A percentile compares a stretch with the other conserved stretches of the same genome.
These are phyloP conservation scores for Pluvianellus socialis DNA, from an alignment of 2,113 vertebrate genomes.

Conservation along the genomic window DNA sequence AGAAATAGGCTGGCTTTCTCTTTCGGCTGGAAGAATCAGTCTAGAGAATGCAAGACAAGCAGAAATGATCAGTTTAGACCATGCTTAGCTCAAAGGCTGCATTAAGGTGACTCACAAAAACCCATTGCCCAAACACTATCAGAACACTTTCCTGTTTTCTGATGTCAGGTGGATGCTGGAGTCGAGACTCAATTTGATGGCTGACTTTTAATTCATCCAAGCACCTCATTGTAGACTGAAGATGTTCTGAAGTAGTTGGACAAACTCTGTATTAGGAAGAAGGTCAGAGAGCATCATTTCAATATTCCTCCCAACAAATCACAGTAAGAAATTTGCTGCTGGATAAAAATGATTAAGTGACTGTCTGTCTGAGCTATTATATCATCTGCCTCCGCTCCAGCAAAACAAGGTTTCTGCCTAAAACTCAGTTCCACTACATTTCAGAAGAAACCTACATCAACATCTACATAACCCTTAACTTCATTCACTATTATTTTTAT, in stretches of 20 bases:
- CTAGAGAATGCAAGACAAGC: neutral
- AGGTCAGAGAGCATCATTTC: neutral
- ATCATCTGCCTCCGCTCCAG: neutral
- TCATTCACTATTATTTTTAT: neutral
- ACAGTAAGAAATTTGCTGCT: neutral
- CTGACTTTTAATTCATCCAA: neutral
- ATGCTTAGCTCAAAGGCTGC: neutral
- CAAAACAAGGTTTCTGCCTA: neutral
- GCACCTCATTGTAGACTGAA: neutral
- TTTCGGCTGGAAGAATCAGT: neutral
- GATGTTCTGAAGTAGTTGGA: neutral
- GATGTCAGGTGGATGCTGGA: neutral
- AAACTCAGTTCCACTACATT: neutral
- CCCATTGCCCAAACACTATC: neutral
- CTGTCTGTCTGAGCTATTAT: neutral
- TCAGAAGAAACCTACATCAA: neutral
- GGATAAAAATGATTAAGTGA: neutral
- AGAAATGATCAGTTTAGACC: neutral
- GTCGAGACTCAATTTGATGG: neutral
- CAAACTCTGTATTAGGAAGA: neutral
- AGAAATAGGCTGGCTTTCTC: neutral
- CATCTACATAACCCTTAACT: neutral
- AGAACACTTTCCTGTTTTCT: neutral
- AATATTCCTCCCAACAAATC: neutral
- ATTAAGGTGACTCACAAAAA: accelerated